Evolutionary conservation across 2,797 vertebrate genomes (phyloP).

Genomic region (Poeciliopsis infans): DNA sequence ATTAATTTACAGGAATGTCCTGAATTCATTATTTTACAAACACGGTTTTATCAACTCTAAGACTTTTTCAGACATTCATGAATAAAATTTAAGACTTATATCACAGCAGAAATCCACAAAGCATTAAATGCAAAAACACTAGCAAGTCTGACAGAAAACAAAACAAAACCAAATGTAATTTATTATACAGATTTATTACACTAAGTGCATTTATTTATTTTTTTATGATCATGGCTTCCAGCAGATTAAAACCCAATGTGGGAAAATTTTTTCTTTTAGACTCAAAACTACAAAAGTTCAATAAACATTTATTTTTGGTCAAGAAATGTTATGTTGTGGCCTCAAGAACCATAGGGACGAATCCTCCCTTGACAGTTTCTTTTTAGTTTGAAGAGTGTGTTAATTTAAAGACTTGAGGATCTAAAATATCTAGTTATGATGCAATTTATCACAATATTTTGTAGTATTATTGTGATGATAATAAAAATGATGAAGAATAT

Average conservation of each 20-base stretch:
- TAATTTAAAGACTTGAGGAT: not conserved
- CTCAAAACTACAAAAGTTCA: not conserved
- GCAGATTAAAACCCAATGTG: not conserved
- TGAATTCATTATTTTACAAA: not conserved
- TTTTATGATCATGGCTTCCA: not conserved
- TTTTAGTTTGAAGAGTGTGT: not conserved
- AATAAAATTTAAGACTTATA: too few species aligned
- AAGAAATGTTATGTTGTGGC: not conserved
- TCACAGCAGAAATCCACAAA: too few species aligned
- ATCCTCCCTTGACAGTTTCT: too few species aligned
- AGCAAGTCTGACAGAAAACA: too few species aligned
- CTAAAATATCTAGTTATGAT: not conserved
- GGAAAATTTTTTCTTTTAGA: not conserved
- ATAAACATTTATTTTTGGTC: not conserved
- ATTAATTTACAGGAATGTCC: not conserved
- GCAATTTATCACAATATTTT: not conserved
- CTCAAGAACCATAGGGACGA: too few species aligned
- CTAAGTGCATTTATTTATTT: not conserved
- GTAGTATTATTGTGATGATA: too few species aligned
- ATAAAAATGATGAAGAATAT: too few species aligned
- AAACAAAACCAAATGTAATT: not conserved
- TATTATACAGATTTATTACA: not conserved
- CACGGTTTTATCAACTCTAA: too few species aligned
- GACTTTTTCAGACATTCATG: too few species aligned
- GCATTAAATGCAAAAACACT: too few species aligned